Base-by-base conservation (phyloP, 2,888 invertebrate genomes). In the Drosophila gaucha region DNA sequence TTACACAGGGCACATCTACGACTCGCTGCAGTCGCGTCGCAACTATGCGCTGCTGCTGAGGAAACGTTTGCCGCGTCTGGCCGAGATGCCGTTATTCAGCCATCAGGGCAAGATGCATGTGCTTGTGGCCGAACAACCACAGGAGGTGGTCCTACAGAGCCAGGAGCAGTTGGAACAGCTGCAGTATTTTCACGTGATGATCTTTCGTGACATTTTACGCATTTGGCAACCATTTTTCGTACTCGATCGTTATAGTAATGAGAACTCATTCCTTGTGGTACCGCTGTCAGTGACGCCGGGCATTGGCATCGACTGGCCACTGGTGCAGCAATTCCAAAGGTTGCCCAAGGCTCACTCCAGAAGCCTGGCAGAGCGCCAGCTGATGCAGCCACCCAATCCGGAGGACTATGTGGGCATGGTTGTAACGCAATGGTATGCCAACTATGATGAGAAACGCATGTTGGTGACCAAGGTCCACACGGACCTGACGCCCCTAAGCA, bases 391-490 rank as follows among this genome's bases (percentile, higher is more conserved):
- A 9, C 74, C 83, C 0, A 92, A 92, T 0, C 90, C 92, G 9
- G 93, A 94, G 33, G 93, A 93, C 18, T 97, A 95, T 89, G 92
- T 94, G 26, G 93, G 95, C 76, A 94, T 94, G 39, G 94, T 99
- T 0, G 96, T 99, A 1, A 94, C 95, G 64, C 98, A 98, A 0
- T 97, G 96, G 94, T 99, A 99, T 90, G 93, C 95, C 76, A 91
- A 91, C 10, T 90, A 87, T 12, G 92, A 93, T 1, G 91, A 92
- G 44, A 90, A 90, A 46, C 92, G 93, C 20, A 96, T 96, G 88
- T 91, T 96, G 24, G 96, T 97, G 0, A 94, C 95, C 0, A 93
- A 94, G 80, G 94, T 97, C 6, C 93, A 94, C 38, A 92, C 94
- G 9, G 93, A 96, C 73, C 90, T 94, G 87, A 95, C 93, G 4